Conservation (phyloP, 2,888 invertebrate genomes). For the Synanthedon andrenaeformis region DNA sequence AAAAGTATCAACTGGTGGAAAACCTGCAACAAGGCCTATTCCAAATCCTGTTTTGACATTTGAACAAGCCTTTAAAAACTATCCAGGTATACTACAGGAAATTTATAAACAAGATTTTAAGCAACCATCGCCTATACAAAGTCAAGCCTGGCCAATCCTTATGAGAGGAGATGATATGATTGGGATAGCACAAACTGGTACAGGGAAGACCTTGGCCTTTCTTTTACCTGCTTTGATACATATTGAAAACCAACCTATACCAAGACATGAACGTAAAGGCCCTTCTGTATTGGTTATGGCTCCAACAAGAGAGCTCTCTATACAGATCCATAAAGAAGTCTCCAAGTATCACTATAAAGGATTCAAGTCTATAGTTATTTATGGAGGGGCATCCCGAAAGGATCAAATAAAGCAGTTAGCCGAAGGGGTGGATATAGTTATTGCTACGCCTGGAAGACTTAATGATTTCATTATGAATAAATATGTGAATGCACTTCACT, state of each 20-base stretch:
- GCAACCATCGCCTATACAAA: slow-evolving; percentile 91
- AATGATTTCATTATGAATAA: slow-evolving; percentile 86
- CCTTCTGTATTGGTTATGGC: slow-evolving; percentile 91
- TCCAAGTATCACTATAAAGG: slow-evolving; percentile 88
- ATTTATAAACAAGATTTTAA: slow-evolving; percentile 84
- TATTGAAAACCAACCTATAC: slow-evolving; percentile 86
- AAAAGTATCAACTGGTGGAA: slow-evolving; percentile 73
- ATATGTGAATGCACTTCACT: slow-evolving; percentile 53
- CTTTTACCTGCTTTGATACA: slow-evolving; percentile 93
- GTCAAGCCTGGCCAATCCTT: slow-evolving; percentile 95
- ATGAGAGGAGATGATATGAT: slow-evolving; percentile 92
- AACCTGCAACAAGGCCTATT: slow-evolving; percentile 56
- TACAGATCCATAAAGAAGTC: slow-evolving; percentile 93
- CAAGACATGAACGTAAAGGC: slow-evolving; percentile 78
- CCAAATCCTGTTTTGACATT: slow-evolving; percentile 86
- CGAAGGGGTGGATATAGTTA: slow-evolving; percentile 92
- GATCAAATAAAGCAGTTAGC: slow-evolving; percentile 81
- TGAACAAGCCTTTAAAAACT: slow-evolving; percentile 83
- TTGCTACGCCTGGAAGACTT: slow-evolving; percentile 93
- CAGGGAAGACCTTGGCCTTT: slow-evolving; percentile 95
- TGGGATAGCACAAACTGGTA: slow-evolving; percentile 96
- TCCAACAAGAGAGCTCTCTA: slow-evolving; percentile 92
- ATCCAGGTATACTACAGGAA: slow-evolving; percentile 86
- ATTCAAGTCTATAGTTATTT: slow-evolving; percentile 91
- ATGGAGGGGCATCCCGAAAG: slow-evolving; percentile 88